phyloP scores from a whole-genome alignment of 2,888 invertebrate species.

The Galerucella pusilla region DNA sequence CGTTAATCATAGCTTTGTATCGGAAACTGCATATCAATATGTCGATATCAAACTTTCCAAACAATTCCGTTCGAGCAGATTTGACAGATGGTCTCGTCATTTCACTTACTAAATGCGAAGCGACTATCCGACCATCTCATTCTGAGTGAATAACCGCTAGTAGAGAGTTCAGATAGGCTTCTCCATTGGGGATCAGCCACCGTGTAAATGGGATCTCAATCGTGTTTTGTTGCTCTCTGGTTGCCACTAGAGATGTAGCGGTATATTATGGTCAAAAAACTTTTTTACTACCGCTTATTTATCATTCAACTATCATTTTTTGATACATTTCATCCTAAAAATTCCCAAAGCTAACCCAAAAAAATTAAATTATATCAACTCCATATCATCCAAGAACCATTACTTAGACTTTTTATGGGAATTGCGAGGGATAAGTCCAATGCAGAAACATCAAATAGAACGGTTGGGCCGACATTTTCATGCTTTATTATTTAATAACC shows the following conservation, averaged over 20 bases:
- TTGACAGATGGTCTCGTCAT: conserved; percentile 11
- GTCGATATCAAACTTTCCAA: conserved; percentile 7
- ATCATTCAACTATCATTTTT: no score
- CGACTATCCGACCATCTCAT: conserved; percentile 1
- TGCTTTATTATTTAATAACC: no score
- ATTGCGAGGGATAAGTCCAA: no score
- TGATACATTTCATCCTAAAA: not conserved
- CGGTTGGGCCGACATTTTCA: no score
- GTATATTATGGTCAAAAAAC: not conserved
- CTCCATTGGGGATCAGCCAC: conserved; percentile 9
- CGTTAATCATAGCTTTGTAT: not conserved
- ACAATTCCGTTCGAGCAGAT: conserved; percentile 7
- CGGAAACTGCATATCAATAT: conserved; percentile 11
- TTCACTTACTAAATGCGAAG: not conserved
- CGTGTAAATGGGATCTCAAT: conserved; percentile 13
- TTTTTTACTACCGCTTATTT: no score
- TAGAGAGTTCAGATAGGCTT: conserved; percentile 5
- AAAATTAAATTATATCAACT: no score
- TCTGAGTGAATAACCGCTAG: conserved; percentile 5
- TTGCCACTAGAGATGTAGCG: not conserved
- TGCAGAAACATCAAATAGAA: no score
- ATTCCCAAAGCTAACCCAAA: not conserved
- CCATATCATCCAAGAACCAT: no score
- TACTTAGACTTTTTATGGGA: no score
- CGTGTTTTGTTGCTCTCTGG: conserved; percentile 13